A percentile compares a stretch with the other conserved stretches of the same genome.
Evolutionary conservation across 2,888 invertebrate species (phyloP).

Genomic region (Nyleta sp.): DNA sequence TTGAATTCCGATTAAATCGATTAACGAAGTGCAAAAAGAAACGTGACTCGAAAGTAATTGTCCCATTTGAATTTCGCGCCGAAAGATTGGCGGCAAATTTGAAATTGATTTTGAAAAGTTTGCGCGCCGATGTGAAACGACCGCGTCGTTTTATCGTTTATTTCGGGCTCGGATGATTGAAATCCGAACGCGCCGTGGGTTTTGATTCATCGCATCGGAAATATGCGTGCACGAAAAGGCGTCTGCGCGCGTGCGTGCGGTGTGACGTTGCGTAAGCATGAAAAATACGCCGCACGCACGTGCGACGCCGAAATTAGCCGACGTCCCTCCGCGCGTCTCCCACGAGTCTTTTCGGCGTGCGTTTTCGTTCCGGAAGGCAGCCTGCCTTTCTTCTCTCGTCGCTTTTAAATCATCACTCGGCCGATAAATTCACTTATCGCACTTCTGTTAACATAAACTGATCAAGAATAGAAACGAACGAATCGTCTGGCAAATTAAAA

Average conservation of each 20-base stretch:
- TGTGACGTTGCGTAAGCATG: conserved; percentile 71
- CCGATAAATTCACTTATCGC: conserved; percentile 7
- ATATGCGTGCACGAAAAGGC: conserved; percentile 36
- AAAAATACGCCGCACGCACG: conserved; percentile 72
- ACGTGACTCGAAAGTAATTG: not conserved
- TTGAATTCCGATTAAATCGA: not conserved
- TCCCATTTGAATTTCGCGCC: too few relatives aligned
- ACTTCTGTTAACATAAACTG: not conserved
- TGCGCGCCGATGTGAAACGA: too few relatives aligned
- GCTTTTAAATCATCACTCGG: conserved; percentile 16
- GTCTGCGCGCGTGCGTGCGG: conserved; percentile 47
- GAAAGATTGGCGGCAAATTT: not conserved
- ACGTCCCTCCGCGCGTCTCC: conserved; percentile 59
- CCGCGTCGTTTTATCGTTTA: conserved; percentile 9
- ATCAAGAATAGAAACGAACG: too few relatives aligned
- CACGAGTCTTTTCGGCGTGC: conserved; percentile 47
- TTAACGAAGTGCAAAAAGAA: too few relatives aligned
- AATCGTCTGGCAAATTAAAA: too few relatives aligned
- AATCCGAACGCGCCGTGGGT: conserved; percentile 22
- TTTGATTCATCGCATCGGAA: conserved; percentile 46
- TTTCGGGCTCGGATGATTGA: conserved; percentile 30
- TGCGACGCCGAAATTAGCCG: conserved; percentile 77
- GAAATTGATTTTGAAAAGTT: too few relatives aligned
- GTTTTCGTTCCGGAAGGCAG: conserved; percentile 29
- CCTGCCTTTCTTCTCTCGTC: conserved; percentile 31